Conservation (phyloP, 2,888 invertebrate genomes). For the Andrena minutula region DNA sequence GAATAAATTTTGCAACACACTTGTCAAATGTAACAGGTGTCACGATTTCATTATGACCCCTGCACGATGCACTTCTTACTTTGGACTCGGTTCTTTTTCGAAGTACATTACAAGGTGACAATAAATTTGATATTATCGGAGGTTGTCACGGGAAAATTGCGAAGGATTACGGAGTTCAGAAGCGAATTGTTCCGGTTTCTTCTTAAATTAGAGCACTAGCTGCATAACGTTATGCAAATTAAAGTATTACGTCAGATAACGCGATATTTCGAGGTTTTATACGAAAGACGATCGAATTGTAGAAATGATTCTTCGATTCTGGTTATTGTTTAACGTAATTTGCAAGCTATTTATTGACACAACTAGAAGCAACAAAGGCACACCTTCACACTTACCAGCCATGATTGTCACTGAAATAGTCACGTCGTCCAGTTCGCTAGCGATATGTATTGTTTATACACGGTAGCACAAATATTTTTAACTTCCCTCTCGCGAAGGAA, state of each 20-base stretch:
- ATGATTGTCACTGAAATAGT: conserved; percentile 82
- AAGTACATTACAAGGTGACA: not conserved
- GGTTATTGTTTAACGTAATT: conserved; percentile 16
- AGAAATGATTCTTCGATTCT: not conserved
- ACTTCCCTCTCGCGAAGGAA: not conserved
- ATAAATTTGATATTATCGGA: not conserved
- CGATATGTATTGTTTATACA: conserved; percentile 49
- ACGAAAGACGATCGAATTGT: not conserved
- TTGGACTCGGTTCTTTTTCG: not conserved
- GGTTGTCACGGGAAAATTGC: not conserved
- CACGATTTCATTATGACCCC: conserved; percentile 28
- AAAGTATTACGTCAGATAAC: not conserved
- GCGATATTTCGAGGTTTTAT: not conserved
- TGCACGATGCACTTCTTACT: not conserved
- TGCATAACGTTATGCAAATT: conserved; percentile 37
- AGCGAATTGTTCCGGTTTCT: conserved; percentile 23
- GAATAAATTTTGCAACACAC: conserved; percentile 26
- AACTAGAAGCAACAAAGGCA: conserved; percentile 44
- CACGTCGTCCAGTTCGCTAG: conserved; percentile 79
- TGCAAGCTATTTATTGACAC: conserved; percentile 29
- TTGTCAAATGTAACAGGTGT: conserved; percentile 66
- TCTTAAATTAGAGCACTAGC: conserved; percentile 26
- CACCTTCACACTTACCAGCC: conserved; percentile 81
- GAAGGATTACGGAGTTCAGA: not conserved
- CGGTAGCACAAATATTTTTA: conserved; percentile 34